Conservation (phyloP, 2,113 vertebrate genomes). For the Probosciger aterrimus region DNA sequence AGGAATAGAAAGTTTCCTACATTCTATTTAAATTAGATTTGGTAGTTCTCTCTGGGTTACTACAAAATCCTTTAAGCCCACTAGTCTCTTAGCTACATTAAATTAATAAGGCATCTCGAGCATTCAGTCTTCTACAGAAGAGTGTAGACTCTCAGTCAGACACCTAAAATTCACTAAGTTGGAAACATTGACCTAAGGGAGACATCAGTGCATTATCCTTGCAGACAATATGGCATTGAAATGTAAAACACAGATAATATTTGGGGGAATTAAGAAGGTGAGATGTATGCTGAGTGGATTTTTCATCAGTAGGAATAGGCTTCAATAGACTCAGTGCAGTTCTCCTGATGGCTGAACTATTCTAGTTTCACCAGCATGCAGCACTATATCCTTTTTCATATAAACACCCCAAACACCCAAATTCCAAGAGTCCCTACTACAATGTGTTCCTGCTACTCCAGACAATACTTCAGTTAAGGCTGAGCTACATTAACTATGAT, state of each 20-base stretch:
- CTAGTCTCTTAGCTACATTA: slow-evolving; percentile 52
- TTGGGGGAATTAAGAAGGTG: slow-evolving; percentile 27
- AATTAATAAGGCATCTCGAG: slow-evolving; percentile 62
- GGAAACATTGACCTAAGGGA: slow-evolving; percentile 36
- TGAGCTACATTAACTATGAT: slow-evolving; percentile 49
- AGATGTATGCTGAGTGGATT: slow-evolving; percentile 2
- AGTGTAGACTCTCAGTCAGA: slow-evolving; percentile 25
- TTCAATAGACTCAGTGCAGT: not conserved
- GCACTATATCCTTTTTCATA: not conserved
- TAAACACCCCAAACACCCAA: not conserved
- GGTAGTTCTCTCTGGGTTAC: slow-evolving; percentile 41
- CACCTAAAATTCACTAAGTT: slow-evolving; percentile 60
- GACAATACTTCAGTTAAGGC: slow-evolving; percentile 43
- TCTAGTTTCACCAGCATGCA: not conserved
- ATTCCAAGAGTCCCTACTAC: not conserved
- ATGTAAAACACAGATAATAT: slow-evolving; percentile 22
- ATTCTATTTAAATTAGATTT: slow-evolving; percentile 16
- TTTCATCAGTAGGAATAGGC: slow-evolving; percentile 27
- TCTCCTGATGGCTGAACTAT: not conserved
- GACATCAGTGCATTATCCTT: not conserved
- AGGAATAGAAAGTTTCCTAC: slow-evolving; percentile 31
- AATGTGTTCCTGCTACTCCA: not conserved
- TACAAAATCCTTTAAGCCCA: slow-evolving; percentile 59
- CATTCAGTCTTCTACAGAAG: slow-evolving; percentile 24
- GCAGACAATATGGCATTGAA: slow-evolving; percentile 12